Base-by-base conservation (phyloP, 1,140 invertebrate species). In the Chlorops oryzae region DNA sequence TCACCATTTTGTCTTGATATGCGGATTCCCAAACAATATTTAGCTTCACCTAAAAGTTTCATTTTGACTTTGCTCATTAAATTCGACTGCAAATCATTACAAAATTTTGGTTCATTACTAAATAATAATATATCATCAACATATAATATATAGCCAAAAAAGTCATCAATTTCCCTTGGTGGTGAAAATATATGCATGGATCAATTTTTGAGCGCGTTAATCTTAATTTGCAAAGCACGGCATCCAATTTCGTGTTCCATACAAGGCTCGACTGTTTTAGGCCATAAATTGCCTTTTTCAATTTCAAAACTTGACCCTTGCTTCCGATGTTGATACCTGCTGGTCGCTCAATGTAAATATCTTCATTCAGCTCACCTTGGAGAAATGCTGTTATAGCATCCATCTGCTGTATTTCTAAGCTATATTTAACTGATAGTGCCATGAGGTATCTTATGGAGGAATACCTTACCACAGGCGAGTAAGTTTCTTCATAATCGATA, bases 291-390 rank as follows among this genome's bases (percentile, higher is more conserved):
- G 65, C 58, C 46, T 52, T 55, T 15, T 50, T 54, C 15, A 66
- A 42, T 48, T 51, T 52, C 44, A 54, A 58, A 2, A 59, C 56
- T 21, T n/a, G n/a, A n/a, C n/a, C 27, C 50, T 20, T 37, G 27
- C 25, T 39, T 34, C 47, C 35, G 24, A 47, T 22, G 52, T 47
- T 18, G 37, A 52, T 49, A 22, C 57, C 63, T 12, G 58, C 34
- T 17, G 71, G 70, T 42, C 59, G 59, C 41, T 56, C 50, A 72
- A 75, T 75, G 27, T n/a, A n/a, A n/a, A n/a, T n/a, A n/a, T n/a
- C n/a, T n/a, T n/a, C n/a, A n/a, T n/a, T n/a, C n/a, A n/a, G n/a
- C n/a, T n/a, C n/a, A n/a, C n/a, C n/a, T n/a, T n/a, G n/a, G n/a
- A n/a, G n/a, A n/a, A 54, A 59, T 23, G 60, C 59, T 12, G 49